Conservation (phyloP, 1,140 invertebrate species). For the Drosophila paulistorum region DNA sequence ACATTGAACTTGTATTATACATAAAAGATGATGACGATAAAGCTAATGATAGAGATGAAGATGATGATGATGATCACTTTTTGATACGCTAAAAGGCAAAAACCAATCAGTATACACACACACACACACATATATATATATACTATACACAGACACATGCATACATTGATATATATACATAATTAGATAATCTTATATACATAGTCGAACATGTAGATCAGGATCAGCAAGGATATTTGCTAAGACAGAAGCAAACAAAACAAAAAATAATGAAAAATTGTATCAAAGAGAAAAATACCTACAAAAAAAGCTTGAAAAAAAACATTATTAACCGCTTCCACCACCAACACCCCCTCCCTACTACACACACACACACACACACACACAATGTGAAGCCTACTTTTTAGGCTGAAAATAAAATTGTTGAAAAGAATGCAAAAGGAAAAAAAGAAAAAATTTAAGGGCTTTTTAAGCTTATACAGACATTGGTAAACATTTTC, state of each 20-base stretch:
- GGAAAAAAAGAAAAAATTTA: constrained; percentile 8
- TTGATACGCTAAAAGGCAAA: constrained; percentile 11
- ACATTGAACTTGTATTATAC: constrained; percentile 23
- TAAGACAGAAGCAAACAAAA: not conserved
- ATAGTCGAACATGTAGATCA: constrained; percentile 7
- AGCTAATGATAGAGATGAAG: not conserved
- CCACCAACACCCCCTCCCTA: not conserved
- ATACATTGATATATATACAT: constrained; percentile 15
- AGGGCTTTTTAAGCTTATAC: constrained; percentile 21
- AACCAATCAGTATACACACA: constrained; percentile 29
- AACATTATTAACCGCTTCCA: constrained; percentile 6
- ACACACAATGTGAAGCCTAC: constrained; percentile 34
- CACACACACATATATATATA: constrained; percentile 38
- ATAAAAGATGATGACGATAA: not conserved
- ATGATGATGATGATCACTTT: constrained; percentile 8
- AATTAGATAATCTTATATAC: constrained; percentile 16
- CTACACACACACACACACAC: constrained; percentile 22
- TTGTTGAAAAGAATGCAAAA: constrained; percentile 16
- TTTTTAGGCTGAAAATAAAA: constrained; percentile 68
- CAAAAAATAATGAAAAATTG: not conserved
- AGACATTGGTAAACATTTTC: constrained; percentile 52
- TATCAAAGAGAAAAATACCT: not conserved
- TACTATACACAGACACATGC: constrained; percentile 27
- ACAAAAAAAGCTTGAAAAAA: not conserved
- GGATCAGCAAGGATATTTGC: not conserved